phyloP scores from a whole-genome alignment of 2,888 invertebrate genomes.

The Mythimna ferrago region DNA sequence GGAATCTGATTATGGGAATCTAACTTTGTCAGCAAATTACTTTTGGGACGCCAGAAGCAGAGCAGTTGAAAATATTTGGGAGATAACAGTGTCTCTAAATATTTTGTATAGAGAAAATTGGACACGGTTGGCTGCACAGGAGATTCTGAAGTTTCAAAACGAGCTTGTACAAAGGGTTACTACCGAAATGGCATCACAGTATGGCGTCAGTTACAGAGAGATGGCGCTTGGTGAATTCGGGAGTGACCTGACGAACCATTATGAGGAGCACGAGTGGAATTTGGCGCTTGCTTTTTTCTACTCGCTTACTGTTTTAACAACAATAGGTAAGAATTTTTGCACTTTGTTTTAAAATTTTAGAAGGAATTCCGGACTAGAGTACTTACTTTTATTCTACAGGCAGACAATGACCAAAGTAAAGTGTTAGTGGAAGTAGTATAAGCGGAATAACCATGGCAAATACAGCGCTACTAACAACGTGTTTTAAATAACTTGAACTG shows the following conservation, averaged over 20 bases:
- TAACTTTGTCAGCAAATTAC: conserved; percentile 86
- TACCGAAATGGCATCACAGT: conserved; percentile 93
- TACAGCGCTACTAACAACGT: neutral
- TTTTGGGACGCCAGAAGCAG: conserved; percentile 88
- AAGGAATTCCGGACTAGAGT: conserved; percentile 20
- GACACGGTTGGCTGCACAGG: conserved; percentile 95
- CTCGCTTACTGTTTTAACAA: conserved; percentile 98
- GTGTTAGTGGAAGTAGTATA: neutral
- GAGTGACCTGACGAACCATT: conserved; percentile 83
- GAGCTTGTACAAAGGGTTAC: conserved; percentile 95
- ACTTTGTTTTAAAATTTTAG: conserved; percentile 46
- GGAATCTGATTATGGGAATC: conserved; percentile 82
- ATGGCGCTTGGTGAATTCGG: conserved; percentile 88
- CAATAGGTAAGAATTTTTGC: conserved; percentile 93
- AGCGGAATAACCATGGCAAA: neutral
- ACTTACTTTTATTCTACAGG: neutral
- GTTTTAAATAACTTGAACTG: neutral
- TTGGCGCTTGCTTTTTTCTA: conserved; percentile 98
- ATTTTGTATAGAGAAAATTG: conserved; percentile 97
- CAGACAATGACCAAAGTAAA: neutral
- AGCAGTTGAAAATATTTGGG: conserved; percentile 97
- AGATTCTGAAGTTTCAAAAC: conserved; percentile 95
- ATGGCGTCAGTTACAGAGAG: conserved; percentile 89
- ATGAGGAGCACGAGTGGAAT: conserved; percentile 95
- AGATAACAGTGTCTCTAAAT: conserved; percentile 96